Base-by-base conservation (phyloP, 2,888 invertebrate species). In the Eupsilia transversa region DNA sequence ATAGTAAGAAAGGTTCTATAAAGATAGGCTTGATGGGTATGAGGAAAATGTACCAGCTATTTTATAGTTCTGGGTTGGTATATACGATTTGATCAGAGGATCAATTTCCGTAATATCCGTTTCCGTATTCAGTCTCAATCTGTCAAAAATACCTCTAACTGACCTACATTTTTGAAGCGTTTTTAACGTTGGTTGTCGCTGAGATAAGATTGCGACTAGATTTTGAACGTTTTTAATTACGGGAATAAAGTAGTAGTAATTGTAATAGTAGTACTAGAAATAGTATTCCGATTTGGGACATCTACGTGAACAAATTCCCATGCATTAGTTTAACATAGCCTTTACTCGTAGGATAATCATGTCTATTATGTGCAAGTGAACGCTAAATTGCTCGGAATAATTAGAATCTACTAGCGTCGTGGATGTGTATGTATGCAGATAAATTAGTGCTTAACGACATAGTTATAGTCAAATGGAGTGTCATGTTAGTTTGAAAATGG, bases 341-440 rank as follows among this genome's bases (percentile, higher is more conserved):
- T 69, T 63, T 60, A 66, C 20, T 20, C 20, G 20, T 60, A 60
- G 59, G 52, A 57, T 61, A 61, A 82, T 57, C 67, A 69, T 61
- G 54, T 61, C 46, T 70, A 43, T 70, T 73, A 67, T 43, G 46
- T 67, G 69, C 38, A 20, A 49, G 73, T 33, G 57, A 78, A 33
- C 64, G 43, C 60, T 81, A 60, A 74, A 81, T 78, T 82, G 56
- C 67, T 78, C 14, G 67, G 67, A 68, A 78, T 78, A 74, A 82
- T 81, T 81, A 82, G 56, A 30, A 78, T 76, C 56, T 59, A 79
- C 61, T 77, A 77, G 76, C 75, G 56, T 66, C 41, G 9, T 12
- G 35, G 46, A 65, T 33, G 57, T 49, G 65, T 73, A 52, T 74
- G 59, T 75, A 66, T 69, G 69, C 80, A 61, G 27, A 76, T 80